Evolutionary conservation across 2,113 vertebrate genomes (phyloP), one percentile per base, ranked within the genome.

Genomic region (Festucalex cinctus): DNA sequence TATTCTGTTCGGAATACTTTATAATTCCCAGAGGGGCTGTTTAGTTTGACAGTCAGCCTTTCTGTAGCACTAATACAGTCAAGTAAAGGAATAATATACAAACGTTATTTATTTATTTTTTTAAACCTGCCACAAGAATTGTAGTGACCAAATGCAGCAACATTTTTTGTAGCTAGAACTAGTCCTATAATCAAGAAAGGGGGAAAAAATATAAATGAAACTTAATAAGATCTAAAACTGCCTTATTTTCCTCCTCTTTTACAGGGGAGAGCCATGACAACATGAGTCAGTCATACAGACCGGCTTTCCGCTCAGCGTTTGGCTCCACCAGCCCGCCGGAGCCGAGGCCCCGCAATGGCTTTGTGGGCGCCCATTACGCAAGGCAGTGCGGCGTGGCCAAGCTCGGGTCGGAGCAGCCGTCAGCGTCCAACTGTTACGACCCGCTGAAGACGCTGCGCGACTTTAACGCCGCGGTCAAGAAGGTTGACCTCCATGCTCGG

Each of bases 271-370:
- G 77, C 78, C 77, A 90, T 88, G 90, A 88, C 91, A 94, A 92
- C 91, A 97, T 98, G 96, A 96, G 95, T 94, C 94, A 94, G 85
- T 92, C 94, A 73, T 95, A 94, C 92, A 94, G 96, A 92, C 86
- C 93, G 85, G 90, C 92, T 89, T 91, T 92, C 88, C 91, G 91
- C 86, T 91, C 93, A 80, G 91, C 88, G 76, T 88, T 91, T 69
- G 92, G 91, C 85, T 90, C 92, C 37, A 22, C 20, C 69, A 89
- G 90, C 75, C 90, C 93, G 75, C 86, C 89, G 86, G 92, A 93
- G 80, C 86, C 90, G 74, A 90, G 92, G 82, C 88, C 87, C 72
- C 87, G 87, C 71, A 92, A 92, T 88, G 89, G 93, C 86, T 92
- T 90, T 28, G 68, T 83, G 87, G 77, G 82, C 76, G 73, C 83